Percentiles rank a stretch among this genome's conserved stretches.
These are phyloP conservation scores for Stramonita haemastoma DNA, from an alignment of 2,888 invertebrate species.

Conservation along the genomic window DNA sequence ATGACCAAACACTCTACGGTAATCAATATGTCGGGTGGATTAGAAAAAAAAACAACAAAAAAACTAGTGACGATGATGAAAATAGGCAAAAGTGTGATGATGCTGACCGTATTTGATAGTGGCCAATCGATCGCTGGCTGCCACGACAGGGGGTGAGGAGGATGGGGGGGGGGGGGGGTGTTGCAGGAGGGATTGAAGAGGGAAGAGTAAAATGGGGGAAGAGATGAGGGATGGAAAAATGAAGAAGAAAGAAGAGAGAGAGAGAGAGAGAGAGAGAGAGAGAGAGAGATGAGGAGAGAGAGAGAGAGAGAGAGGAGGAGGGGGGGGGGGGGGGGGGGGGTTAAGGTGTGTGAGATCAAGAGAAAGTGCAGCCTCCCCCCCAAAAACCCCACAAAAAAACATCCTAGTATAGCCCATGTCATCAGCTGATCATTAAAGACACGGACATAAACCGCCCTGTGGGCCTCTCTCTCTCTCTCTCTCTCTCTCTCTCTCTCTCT, in stretches of 20 bases:
- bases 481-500: neutral
- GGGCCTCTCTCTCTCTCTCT: neutral
- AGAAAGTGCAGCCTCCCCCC: neutral
- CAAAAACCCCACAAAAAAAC: neutral
- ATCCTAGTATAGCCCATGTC: too few relatives aligned
- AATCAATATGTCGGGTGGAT: too few relatives aligned
- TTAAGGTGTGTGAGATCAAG: neutral
- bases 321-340: neutral
- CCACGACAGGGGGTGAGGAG: neutral
- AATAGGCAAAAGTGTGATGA: conserved; percentile 18
- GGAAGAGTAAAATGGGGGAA: too few relatives aligned
- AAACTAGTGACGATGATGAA: neutral
- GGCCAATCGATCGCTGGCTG: neutral
- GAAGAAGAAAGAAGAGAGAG: too few relatives aligned
- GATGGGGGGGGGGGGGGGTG: neutral
- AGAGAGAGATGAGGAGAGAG: too few relatives aligned
- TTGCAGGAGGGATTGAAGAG: too few relatives aligned
- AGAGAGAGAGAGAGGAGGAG: neutral
- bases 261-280: too few relatives aligned
- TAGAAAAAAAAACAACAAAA: neutral
- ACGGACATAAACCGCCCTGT: too few relatives aligned
- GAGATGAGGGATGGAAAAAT: too few relatives aligned
- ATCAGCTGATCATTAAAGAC: too few relatives aligned
- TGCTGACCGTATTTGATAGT: neutral
- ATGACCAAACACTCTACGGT: too few relatives aligned